Conservation (phyloP, 2,888 invertebrate species). For the Punctoribates punctum region DNA sequence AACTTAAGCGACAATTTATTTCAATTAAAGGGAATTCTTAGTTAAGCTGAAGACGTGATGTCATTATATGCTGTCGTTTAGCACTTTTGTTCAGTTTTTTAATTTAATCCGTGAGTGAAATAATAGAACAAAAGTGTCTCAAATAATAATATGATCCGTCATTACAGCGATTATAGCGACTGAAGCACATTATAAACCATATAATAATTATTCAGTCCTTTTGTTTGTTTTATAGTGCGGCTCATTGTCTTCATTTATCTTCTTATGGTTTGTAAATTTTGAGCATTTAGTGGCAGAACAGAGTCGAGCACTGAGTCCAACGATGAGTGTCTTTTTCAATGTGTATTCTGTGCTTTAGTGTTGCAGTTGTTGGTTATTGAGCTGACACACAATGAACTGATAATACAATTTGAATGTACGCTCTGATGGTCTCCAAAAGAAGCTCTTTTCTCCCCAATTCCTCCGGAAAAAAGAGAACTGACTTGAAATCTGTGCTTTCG, state of each 20-base stretch:
- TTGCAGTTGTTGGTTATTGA: slow-evolving; percentile 26
- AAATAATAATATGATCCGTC: neutral
- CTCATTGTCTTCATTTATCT: slow-evolving; percentile 31
- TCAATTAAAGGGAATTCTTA: neutral
- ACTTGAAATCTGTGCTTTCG: slow-evolving; percentile 19
- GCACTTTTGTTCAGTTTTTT: slow-evolving; percentile 1
- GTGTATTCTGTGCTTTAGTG: slow-evolving; percentile 8
- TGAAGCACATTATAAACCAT: neutral
- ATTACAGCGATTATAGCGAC: neutral
- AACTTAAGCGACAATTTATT: neutral
- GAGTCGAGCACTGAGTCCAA: neutral
- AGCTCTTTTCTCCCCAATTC: slow-evolving; percentile 26
- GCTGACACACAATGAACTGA: neutral
- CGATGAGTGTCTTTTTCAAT: neutral
- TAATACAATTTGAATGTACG: slow-evolving; percentile 22
- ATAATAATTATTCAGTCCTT: neutral
- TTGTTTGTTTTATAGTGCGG: slow-evolving; percentile 6
- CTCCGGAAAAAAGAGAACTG: slow-evolving; percentile 26
- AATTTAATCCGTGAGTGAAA: neutral
- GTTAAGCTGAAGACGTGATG: neutral
- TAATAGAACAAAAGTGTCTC: slow-evolving; percentile 3
- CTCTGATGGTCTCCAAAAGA: slow-evolving; percentile 21
- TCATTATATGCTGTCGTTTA: slow-evolving; percentile 13
- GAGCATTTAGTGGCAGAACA: slow-evolving; percentile 15
- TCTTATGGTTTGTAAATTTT: slow-evolving; percentile 31